Base-by-base conservation (phyloP, 2,888 invertebrate genomes). In the Chromoteleia sp. region DNA sequence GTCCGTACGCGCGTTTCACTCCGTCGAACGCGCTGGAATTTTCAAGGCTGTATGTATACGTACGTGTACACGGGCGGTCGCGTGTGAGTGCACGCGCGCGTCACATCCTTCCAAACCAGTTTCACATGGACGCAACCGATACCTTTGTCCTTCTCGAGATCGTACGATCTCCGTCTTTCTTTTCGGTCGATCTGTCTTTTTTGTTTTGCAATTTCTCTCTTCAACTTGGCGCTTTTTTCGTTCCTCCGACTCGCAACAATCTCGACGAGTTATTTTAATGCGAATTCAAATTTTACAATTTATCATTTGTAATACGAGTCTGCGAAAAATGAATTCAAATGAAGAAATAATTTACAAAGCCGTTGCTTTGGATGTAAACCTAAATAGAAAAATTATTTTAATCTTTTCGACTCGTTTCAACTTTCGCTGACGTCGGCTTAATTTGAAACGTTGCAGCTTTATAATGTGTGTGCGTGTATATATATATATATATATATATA, bases 91-190 rank as follows among this genome's bases (percentile, higher is more conserved):
- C 83, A 76, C 76, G 77, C 84, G 85, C 86, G 85, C 86, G 88
- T 88, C 88, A 89, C 89, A 89, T 90, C 89, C 90, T 90, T 87
- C 86, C 85, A 90, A 90, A 90, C 90, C 89, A 88, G 89, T 90
- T 90, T 89, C 87, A 88, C 88, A 88, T 85, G 87, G 87, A 89
- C 87, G 85, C 85, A 86, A 86, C 85, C 70, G 86, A 87, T 88
- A 87, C 85, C 85, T 86, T 86, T 80, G 86, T 87, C 84, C 87
- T 87, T 85, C 86, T 85, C 84, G 71, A 83, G 84, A 85, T 86
- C 85, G 82, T 81, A 74, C 85, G 67, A 84, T 86, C 85, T 68
- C 80, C 68, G 79, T 80, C 75, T 82, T 30, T 41, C 81, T 79
- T 70, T 70, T 74, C 68, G 74, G 54, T 50, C 19, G 48, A 63